Evolutionary conservation across 2,797 vertebrate species (phyloP).

Genomic region (Dermochelys coriacea): DNA sequence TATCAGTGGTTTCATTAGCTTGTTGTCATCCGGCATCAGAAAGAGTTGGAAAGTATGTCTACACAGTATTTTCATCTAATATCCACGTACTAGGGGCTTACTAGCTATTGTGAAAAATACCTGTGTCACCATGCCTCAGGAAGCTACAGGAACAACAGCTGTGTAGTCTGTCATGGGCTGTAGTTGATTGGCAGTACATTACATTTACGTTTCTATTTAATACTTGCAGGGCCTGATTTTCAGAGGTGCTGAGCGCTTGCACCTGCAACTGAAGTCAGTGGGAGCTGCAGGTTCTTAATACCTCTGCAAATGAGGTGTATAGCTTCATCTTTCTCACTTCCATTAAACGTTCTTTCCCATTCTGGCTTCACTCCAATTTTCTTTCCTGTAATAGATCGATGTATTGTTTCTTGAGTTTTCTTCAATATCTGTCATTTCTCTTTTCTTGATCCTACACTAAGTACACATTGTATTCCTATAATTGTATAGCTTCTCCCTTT

Average conservation of each 20-base stretch:
- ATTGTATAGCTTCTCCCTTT: not conserved
- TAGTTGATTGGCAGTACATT: not conserved
- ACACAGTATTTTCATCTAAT: not conserved
- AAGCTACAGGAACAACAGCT: not conserved
- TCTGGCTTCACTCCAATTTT: not conserved
- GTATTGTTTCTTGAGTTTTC: not conserved
- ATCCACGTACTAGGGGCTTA: not conserved
- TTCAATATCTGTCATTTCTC: not conserved
- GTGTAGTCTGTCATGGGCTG: not conserved
- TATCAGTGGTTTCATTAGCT: not conserved
- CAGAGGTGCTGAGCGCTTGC: not conserved
- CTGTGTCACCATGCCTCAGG: not conserved
- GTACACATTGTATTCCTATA: not conserved
- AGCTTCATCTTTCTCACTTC: not conserved
- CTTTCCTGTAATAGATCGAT: not conserved
- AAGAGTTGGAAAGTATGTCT: not conserved
- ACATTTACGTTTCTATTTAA: not conserved
- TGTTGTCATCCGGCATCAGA: not conserved
- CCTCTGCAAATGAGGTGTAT: accelerated
- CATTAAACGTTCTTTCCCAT: not conserved
- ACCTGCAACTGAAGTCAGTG: not conserved
- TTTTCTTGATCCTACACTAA: not conserved
- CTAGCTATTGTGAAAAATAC: not conserved
- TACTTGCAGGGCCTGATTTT: not conserved
- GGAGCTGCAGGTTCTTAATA: not conserved